Conservation (phyloP, 2,113 vertebrate genomes). For the Camelus bactrianus region DNA sequence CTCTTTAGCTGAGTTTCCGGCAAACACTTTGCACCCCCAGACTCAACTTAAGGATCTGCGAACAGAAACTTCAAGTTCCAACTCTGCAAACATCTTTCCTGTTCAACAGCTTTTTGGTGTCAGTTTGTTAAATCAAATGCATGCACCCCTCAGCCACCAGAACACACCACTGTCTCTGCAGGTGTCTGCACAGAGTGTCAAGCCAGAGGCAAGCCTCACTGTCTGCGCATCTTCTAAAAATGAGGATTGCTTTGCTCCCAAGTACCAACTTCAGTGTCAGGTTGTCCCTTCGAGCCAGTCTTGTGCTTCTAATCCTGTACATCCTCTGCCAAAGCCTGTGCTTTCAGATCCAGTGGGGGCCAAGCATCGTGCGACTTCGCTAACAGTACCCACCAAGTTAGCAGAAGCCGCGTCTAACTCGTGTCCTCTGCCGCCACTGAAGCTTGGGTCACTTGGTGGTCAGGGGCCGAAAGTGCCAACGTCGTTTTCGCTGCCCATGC, state of each 20-base stretch:
- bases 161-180: slow-evolving; percentile 86
- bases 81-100: slow-evolving; percentile 83
- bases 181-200: slow-evolving; percentile 82
- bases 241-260: slow-evolving; percentile 91
- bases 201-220: slow-evolving; percentile 49
- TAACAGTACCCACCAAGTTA: slow-evolving; percentile 80
- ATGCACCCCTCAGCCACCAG: slow-evolving; percentile 85
- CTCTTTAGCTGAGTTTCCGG: slow-evolving; percentile 77
- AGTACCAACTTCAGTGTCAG: slow-evolving; percentile 95
- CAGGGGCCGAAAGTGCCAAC: slow-evolving; percentile 84
- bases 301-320: slow-evolving; percentile 86
- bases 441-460: slow-evolving; percentile 75
- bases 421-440: slow-evolving; percentile 85
- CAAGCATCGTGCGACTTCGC: slow-evolving; percentile 63
- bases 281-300: slow-evolving; percentile 88
- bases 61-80: slow-evolving; percentile 84
- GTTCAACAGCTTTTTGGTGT: slow-evolving; percentile 88
- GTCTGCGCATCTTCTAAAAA: slow-evolving; percentile 73
- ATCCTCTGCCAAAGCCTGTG: slow-evolving; percentile 86
- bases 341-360: slow-evolving; percentile 86
- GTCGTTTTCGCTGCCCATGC: slow-evolving; percentile 88
- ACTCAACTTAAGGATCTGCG: slow-evolving; percentile 69
- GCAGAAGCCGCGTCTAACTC: slow-evolving; percentile 87
- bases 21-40: slow-evolving; percentile 75
- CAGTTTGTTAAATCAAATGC: slow-evolving; percentile 89